Evolutionary conservation across 2,113 vertebrate genomes (phyloP).

Genomic region (Anser cygnoides): DNA sequence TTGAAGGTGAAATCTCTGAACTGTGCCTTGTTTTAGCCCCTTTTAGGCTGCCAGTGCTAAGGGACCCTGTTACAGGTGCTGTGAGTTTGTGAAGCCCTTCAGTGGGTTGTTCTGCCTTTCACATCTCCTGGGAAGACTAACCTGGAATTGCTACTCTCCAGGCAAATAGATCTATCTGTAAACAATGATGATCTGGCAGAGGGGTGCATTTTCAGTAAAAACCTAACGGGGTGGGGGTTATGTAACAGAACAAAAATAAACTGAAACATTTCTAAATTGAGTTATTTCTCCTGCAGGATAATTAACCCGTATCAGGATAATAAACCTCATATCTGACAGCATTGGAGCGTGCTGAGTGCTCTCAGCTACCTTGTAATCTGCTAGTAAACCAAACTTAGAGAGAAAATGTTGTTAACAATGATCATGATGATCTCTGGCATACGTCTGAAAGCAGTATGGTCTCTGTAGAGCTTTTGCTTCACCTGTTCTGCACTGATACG

Average conservation of each 20-base stretch:
- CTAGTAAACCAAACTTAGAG: background rate
- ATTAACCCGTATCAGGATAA: background rate
- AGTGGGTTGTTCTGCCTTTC: background rate
- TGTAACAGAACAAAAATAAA: background rate
- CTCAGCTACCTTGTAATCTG: background rate
- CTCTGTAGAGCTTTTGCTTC: background rate
- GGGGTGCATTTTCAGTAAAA: background rate
- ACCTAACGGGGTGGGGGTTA: background rate
- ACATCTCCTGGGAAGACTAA: background rate
- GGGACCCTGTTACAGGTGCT: background rate
- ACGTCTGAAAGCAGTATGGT: background rate
- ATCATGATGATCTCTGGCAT: background rate
- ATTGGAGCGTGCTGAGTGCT: background rate
- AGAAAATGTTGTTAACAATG: background rate
- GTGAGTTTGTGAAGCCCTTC: background rate
- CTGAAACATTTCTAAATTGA: background rate
- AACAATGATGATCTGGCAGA: background rate
- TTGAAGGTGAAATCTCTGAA: background rate
- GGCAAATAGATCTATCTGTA: accelerated
- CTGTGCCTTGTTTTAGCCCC: background rate
- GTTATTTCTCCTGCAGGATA: background rate
- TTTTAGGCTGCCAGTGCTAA: background rate
- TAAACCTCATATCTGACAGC: background rate
- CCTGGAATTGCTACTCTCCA: background rate
- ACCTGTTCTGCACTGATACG: accelerated